phyloP scores from a whole-genome alignment of 2,797 vertebrate genomes.

The Hemitrygon akajei region DNA sequence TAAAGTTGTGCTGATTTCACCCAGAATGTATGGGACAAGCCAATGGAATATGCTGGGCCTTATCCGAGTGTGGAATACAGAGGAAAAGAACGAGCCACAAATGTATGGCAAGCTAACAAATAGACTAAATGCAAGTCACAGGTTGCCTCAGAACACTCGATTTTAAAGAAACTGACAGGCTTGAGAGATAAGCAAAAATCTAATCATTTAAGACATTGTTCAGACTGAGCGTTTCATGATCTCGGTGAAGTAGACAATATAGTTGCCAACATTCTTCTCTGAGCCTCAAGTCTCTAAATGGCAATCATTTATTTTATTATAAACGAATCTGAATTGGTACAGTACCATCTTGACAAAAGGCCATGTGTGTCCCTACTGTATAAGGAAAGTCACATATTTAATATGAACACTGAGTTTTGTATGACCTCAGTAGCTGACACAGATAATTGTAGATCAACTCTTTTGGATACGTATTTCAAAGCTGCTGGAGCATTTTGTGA shows the following conservation, averaged over 20 bases:
- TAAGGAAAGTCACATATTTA: background rate
- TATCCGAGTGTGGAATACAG: background rate
- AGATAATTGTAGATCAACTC: background rate
- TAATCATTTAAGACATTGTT: background rate
- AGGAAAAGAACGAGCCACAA: background rate
- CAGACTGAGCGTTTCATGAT: background rate
- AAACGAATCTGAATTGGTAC: constrained; percentile 6
- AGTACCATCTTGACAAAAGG: background rate
- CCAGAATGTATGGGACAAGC: background rate
- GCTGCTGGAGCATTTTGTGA: background rate
- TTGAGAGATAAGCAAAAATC: background rate
- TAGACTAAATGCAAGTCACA: background rate
- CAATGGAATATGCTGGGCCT: background rate
- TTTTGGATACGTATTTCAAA: background rate
- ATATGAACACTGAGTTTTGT: background rate
- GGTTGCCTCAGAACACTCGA: background rate
- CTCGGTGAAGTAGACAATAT: background rate
- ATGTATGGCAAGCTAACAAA: background rate
- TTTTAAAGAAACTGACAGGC: background rate
- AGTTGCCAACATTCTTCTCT: background rate
- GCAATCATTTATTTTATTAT: background rate
- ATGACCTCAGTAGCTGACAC: background rate
- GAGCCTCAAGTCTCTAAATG: background rate
- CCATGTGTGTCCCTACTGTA: background rate
- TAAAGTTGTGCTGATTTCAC: background rate